phyloP scores from a whole-genome alignment of 2,797 vertebrate genomes.

The Eulemur rubriventer region DNA sequence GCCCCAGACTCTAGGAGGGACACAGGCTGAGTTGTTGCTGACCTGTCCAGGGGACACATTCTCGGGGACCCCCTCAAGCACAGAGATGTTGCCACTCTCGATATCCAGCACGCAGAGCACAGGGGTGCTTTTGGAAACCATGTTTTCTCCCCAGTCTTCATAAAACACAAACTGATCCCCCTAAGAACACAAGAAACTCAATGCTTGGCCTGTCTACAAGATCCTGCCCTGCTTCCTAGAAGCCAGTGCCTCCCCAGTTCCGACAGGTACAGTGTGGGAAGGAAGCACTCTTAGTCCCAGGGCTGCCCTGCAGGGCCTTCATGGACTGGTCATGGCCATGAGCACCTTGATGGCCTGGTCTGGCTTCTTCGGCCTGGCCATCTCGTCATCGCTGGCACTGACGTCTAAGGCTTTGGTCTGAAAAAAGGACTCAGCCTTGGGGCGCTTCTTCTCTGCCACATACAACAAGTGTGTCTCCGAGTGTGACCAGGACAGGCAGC shows the following conservation, averaged over 20 bases:
- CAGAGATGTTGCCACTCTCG: slow-evolving; percentile 90
- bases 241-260: not conserved
- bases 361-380: slow-evolving; percentile 83
- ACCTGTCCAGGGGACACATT: slow-evolving; percentile 97
- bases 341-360: slow-evolving; percentile 84
- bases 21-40: not conserved
- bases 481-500: slow-evolving; percentile 97
- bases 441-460: slow-evolving; percentile 96
- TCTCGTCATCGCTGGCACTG: slow-evolving; percentile 85
- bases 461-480: slow-evolving; percentile 98
- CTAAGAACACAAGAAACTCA: slow-evolving; percentile 81
- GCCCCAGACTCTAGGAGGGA: not conserved
- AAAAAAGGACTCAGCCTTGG: slow-evolving; percentile 95
- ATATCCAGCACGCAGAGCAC: slow-evolving; percentile 93
- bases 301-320: not conserved
- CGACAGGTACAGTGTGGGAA: not conserved
- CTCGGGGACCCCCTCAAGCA: slow-evolving; percentile 93
- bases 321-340: not conserved
- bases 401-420: slow-evolving; percentile 89
- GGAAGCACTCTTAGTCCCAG: not conserved
- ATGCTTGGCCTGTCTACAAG: not conserved
- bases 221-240: not conserved
- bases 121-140: slow-evolving; percentile 90
- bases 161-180: slow-evolving; percentile 92
- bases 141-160: slow-evolving; percentile 95